These are phyloP conservation scores for Chaetodon trifascialis DNA, from an alignment of 2,113 vertebrate genomes.

Conservation along the genomic window DNA sequence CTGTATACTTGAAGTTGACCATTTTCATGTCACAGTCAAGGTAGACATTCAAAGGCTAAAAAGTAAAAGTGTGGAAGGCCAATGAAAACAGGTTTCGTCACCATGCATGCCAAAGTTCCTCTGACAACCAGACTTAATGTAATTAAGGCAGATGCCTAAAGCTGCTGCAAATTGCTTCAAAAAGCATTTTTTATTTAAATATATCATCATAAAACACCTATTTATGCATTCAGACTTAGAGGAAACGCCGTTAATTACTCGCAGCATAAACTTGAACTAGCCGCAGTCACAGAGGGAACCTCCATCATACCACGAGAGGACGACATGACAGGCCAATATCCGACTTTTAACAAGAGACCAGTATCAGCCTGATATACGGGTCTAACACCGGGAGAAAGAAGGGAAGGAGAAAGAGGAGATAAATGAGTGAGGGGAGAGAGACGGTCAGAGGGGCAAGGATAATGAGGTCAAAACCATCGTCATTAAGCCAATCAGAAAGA, in stretches of 20 bases:
- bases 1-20: not conserved
- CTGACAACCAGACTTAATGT: not conserved
- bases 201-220: not conserved
- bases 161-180: not conserved
- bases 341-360: conserved; percentile 23
- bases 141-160: not conserved
- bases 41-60: not conserved
- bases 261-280: conserved; percentile 11
- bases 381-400: conserved; percentile 37
- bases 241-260: not conserved
- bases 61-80: not conserved
- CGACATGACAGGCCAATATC: conserved; percentile 33
- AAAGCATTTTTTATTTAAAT: not conserved
- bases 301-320: not conserved
- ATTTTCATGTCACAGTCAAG: not conserved
- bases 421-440: conserved; percentile 71
- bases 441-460: conserved; percentile 71
- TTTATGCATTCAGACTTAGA: not conserved
- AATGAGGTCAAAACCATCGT: conserved; percentile 85
- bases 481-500: conserved; percentile 88
- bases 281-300: conserved; percentile 9
- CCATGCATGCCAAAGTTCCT: not conserved
- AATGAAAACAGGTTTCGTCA: not conserved
- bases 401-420: conserved; percentile 78
- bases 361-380: conserved; percentile 41